Conservation (phyloP, 2,888 invertebrate genomes). For the Odontocerum albicorne region DNA sequence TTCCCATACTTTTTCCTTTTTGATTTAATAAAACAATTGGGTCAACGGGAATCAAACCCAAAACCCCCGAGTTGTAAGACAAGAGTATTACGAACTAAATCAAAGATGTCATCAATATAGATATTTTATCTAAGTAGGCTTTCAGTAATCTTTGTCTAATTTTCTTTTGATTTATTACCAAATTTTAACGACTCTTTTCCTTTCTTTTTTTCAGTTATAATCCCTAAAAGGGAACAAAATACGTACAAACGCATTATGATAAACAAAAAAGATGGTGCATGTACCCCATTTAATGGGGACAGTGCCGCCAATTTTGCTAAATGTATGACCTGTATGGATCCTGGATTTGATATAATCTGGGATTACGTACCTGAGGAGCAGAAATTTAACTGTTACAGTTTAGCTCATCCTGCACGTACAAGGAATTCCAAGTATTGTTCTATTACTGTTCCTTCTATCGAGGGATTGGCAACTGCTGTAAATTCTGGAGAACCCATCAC, state of each 20-base stretch:
- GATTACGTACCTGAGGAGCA: slow-evolving; percentile 72
- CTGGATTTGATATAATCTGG: slow-evolving; percentile 92
- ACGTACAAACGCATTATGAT: slow-evolving; percentile 87
- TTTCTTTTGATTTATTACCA: too few relatives aligned
- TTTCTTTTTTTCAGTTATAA: slow-evolving; percentile 74
- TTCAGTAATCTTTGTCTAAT: too few relatives aligned
- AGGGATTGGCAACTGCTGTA: background rate
- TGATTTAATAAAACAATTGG: too few relatives aligned
- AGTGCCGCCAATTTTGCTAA: slow-evolving; percentile 86
- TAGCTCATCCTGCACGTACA: slow-evolving; percentile 2
- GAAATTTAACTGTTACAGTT: slow-evolving; percentile 75
- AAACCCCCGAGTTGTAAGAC: too few relatives aligned
- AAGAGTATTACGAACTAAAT: too few relatives aligned
- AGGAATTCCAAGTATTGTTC: background rate
- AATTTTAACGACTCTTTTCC: too few relatives aligned
- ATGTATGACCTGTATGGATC: slow-evolving; percentile 83
- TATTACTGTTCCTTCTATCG: background rate
- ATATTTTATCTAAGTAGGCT: too few relatives aligned
- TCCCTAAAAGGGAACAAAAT: slow-evolving; percentile 79
- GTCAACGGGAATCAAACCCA: too few relatives aligned
- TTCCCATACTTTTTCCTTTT: too few relatives aligned
- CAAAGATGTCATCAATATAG: too few relatives aligned
- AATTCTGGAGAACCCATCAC: too few relatives aligned
- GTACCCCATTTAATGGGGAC: slow-evolving; percentile 77
- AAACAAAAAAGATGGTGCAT: slow-evolving; percentile 87